phyloP scores from a whole-genome alignment of 2,797 vertebrate genomes.

The Clarias platycephalus region DNA sequence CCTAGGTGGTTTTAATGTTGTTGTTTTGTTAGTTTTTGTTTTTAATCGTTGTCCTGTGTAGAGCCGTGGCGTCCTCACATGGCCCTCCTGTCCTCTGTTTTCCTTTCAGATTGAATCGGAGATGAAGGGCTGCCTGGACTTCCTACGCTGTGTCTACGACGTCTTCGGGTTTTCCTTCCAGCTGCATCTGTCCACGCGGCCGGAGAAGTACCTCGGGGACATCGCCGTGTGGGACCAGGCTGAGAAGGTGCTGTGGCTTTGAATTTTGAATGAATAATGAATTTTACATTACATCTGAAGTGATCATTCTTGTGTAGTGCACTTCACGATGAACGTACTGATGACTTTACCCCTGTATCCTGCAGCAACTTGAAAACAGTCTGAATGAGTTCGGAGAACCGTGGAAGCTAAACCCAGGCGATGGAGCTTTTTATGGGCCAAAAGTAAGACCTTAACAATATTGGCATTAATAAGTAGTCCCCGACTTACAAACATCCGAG shows the following conservation, averaged over 20 bases:
- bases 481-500: too few relatives aligned
- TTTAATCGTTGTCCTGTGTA: neutral
- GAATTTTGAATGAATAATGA: too few relatives aligned
- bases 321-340: neutral
- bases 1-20: too few relatives aligned
- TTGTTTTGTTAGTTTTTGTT: neutral
- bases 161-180: constrained; percentile 93
- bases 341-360: constrained; percentile 14
- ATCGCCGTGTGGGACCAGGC: constrained; percentile 84
- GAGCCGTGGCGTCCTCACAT: neutral
- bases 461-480: too few relatives aligned
- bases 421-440: constrained; percentile 95
- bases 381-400: constrained; percentile 87
- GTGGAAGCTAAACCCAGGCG: constrained; percentile 90
- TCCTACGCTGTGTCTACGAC: constrained; percentile 86
- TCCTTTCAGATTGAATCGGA: constrained; percentile 84
- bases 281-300: neutral
- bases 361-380: constrained; percentile 90
- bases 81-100: neutral
- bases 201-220: constrained; percentile 88
- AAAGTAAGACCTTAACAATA: constrained; percentile 75
- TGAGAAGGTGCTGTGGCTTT: constrained; percentile 81
- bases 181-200: constrained; percentile 89
- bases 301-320: neutral
- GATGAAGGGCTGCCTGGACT: constrained; percentile 89